phyloP scores from a whole-genome alignment of 1,140 invertebrate species.

The Aphaenogaster floridana region DNA sequence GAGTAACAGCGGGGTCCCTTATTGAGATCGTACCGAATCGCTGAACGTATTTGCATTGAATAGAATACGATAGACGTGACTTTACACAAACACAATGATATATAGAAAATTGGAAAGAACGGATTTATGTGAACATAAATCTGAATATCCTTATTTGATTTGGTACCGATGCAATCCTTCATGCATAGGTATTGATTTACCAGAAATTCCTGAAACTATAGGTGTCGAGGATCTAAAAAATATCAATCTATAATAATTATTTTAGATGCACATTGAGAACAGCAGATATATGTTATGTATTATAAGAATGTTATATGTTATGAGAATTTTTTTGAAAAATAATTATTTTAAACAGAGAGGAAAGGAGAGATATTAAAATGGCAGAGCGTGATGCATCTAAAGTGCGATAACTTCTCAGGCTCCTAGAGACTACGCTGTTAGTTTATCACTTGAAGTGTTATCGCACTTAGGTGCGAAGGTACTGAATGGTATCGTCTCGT shows the following conservation, averaged over 20 bases:
- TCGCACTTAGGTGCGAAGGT: slow-evolving; percentile 38
- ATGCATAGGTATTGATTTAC: not conserved
- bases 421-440: slow-evolving; percentile 34
- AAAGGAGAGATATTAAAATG: slow-evolving; percentile 15
- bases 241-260: not conserved
- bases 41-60: slow-evolving; percentile 59
- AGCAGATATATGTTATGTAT: not conserved
- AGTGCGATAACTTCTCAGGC: slow-evolving; percentile 35
- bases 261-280: not conserved
- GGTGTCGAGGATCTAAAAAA: not conserved
- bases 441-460: slow-evolving; percentile 60
- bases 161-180: not conserved
- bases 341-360: slow-evolving; percentile 18
- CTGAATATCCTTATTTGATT: not conserved
- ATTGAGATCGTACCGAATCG: slow-evolving; percentile 56
- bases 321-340: not conserved
- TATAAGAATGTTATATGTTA: not conserved
- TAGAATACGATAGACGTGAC: slow-evolving; percentile 9
- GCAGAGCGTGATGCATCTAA: slow-evolving; percentile 27
- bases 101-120: not conserved
- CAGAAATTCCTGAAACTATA: not conserved
- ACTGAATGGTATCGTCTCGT: slow-evolving; percentile 47
- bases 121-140: slow-evolving; percentile 16
- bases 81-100: slow-evolving; percentile 27
- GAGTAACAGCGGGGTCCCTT: slow-evolving; percentile 17